Base-by-base conservation (phyloP, 1,140 invertebrate genomes). In the Batillaria attramentaria region DNA sequence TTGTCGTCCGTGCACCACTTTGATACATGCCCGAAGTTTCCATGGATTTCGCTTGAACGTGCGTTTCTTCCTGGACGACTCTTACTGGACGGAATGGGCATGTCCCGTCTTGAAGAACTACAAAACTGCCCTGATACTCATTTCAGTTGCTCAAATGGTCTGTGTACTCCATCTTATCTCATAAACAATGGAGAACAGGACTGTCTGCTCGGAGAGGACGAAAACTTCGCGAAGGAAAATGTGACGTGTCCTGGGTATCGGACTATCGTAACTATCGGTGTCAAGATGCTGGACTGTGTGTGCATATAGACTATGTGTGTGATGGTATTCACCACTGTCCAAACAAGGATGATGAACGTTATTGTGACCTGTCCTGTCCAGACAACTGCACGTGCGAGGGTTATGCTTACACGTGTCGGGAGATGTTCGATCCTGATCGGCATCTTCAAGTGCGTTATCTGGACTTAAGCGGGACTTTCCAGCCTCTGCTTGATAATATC, bases 281-380 rank as follows among this genome's bases (percentile, higher is more conserved):
- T 35, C 60, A 73, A 18, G 10, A 50, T 13, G 60, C 54, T 10
- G 28, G 69, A 1, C 33, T 72, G 1, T 80, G 79, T 68, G 41
- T 80, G n/a, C 74, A 77, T 39, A 70, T 54, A 18, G 57, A 80
- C 10, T 33, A 73, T 35, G 18, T 80, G 1, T 80, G 79, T 66
- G 79, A 80, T 57, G 42, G 57, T 10, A 10, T 62, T 10, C 43
- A 72, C 46, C 74, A 80, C 33, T 80, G 79, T 35, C 79, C 79
- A 16, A n/a, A 80, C 31, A 69, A 77, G 31, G 79, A 77, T 46
- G 79, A 80, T 37, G 79, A 77, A 35, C 54, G 72, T 0, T 68
- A 77, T 18, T 80, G 79, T 54, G 4, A 80, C 37, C 8, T 50
- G 0, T 42, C 65, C 2, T 77, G 69, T 24, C 79, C 79, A 8